phyloP scores from a whole-genome alignment of 2,888 invertebrate genomes.

The Urechis unicinctus region DNA sequence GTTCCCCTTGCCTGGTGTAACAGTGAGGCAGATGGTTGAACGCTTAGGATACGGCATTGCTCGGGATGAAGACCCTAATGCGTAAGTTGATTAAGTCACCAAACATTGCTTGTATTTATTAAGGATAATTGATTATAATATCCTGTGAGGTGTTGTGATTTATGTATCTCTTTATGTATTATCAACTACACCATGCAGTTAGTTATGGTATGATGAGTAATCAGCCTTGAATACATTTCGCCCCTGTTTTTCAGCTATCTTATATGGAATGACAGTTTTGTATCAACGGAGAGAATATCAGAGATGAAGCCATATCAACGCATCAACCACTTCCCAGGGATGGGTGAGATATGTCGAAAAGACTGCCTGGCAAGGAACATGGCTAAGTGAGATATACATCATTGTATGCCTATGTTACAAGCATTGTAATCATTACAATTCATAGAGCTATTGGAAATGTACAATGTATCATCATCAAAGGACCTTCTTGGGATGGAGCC shows the following conservation, averaged over 20 bases:
- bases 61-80: constrained; percentile 39
- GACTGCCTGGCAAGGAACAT: constrained; percentile 49
- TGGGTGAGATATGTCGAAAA: constrained; percentile 50
- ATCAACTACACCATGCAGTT: too few species aligned
- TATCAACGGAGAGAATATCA: constrained; percentile 44
- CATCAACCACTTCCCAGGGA: constrained; percentile 50
- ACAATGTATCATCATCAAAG: too few species aligned
- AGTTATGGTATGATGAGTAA: too few species aligned
- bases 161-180: neutral
- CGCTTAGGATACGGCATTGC: constrained; percentile 34
- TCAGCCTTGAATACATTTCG: too few species aligned
- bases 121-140: neutral
- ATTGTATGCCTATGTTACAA: too few species aligned
- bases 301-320: constrained; percentile 48
- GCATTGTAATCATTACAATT: too few species aligned
- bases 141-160: neutral
- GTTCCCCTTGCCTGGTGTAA: too few species aligned
- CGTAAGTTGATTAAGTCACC: constrained; percentile 15
- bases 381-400: constrained; percentile 33
- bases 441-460: too few species aligned
- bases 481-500: too few species aligned
- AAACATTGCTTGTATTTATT: neutral
- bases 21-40: constrained; percentile 44
- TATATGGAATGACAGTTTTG: constrained; percentile 49
- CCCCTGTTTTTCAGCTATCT: constrained; percentile 33